Evolutionary conservation across 2,797 vertebrate genomes (phyloP).

Genomic region (Decapterus maruadsi): DNA sequence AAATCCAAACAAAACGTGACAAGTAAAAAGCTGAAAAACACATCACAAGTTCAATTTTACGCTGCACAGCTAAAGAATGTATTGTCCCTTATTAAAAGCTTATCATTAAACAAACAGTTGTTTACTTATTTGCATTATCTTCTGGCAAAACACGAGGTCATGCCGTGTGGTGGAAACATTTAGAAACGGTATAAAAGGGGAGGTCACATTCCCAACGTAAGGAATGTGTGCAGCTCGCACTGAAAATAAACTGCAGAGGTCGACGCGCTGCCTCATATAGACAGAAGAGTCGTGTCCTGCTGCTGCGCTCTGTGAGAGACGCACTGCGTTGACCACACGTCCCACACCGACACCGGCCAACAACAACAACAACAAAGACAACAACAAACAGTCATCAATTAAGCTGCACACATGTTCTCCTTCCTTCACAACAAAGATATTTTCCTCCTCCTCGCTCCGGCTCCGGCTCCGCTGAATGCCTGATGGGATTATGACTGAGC

Average conservation of each 20-base stretch:
- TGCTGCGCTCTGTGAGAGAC: conserved; percentile 13
- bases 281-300: conserved; percentile 2
- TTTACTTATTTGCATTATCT: not conserved
- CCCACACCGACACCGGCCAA: not conserved
- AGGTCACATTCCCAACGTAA: conserved; percentile 45
- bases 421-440: conserved; percentile 39
- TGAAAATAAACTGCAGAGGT: conserved; percentile 63
- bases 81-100: not conserved
- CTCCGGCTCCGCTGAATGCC: conserved; percentile 50
- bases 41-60: not conserved
- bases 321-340: not conserved
- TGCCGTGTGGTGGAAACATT: not conserved
- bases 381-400: conserved; percentile 40
- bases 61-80: not conserved
- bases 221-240: conserved; percentile 42
- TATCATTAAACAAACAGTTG: not conserved
- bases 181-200: conserved; percentile 23
- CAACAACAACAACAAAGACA: conserved; percentile 31
- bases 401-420: conserved; percentile 5
- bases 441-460: conserved; percentile 6
- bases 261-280: conserved; percentile 31
- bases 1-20: not conserved
- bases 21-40: not conserved
- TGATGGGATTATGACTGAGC: conserved; percentile 74
- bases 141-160: not conserved